Evolutionary conservation across 2,888 invertebrate species (phyloP), one percentile per base, ranked within the genome.

Genomic region (Incurvaria masculella): DNA sequence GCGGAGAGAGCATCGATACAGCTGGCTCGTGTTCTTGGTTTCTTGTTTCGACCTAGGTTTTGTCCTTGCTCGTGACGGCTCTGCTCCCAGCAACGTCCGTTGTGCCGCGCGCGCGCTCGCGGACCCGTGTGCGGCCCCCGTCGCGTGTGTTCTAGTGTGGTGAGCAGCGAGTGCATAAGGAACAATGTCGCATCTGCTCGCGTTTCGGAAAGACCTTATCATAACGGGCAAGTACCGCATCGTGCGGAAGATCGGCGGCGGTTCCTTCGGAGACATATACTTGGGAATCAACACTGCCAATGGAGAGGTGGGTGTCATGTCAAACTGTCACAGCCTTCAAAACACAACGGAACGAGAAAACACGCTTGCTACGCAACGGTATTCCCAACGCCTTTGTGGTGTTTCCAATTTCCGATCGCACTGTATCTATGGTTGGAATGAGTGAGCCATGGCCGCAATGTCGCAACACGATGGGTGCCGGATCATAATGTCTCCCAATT

Each of bases 251-350:
- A 95, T 98, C 73, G 96, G 98, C 65, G 96, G 96, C 79, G 99
- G 99, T 60, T 98, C 98, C 57, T 99, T 99, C 73, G 99, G 99
- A 66, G 98, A 98, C 81, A 98, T 99, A 74, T 98, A 94, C 81
- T 83, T 98, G 72, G 97, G 93, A 58, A 90, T 93, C 81, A 91
- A 93, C 81, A 85, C 90, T 69, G 84, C 86, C 69, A 92, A 89
- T 82, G 93, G 93, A 73, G 94, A 93, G 87, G 90, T 89, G 81
- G 83, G 72, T 72, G 55, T 47, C 46, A 23, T 53, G 50, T 27
- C 27, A 14, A 16, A 21, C 21, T 21, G 23, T 43, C 42, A 43
- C 42, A 20, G 17, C n/a, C n/a, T n/a, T n/a, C n/a, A n/a, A n/a
- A n/a, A n/a, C n/a, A n/a, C n/a, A n/a, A n/a, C n/a, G n/a, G n/a